Evolutionary conservation across 2,797 vertebrate species (phyloP).

Genomic region (Sebastes hubbsi): DNA sequence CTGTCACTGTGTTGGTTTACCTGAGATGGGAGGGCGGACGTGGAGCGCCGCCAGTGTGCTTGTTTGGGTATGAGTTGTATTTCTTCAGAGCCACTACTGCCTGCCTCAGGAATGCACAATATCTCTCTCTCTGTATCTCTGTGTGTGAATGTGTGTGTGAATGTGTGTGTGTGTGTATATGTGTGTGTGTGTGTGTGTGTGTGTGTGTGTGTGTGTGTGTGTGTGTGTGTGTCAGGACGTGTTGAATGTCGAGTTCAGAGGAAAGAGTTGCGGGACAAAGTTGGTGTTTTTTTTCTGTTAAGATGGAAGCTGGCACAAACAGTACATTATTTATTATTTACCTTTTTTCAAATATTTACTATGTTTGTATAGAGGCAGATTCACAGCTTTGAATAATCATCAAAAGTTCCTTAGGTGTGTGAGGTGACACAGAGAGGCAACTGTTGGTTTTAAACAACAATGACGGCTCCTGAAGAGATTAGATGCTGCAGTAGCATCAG

Average conservation of each 20-base stretch:
- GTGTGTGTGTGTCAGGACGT: slow-evolving; percentile 5
- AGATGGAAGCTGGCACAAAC: background rate
- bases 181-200: background rate
- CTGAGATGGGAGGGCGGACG: slow-evolving; percentile 20
- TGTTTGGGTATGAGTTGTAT: slow-evolving; percentile 45
- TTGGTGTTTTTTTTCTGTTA: background rate
- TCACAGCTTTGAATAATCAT: background rate
- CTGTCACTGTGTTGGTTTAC: slow-evolving; percentile 47
- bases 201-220: background rate
- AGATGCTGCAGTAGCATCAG: too few species aligned
- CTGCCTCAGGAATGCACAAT: slow-evolving; percentile 45
- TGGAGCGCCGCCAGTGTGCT: background rate
- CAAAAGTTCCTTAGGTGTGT: background rate
- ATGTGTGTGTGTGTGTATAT: background rate
- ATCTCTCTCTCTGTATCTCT: background rate
- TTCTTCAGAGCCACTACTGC: slow-evolving; percentile 11
- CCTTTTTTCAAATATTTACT: background rate
- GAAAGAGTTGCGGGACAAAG: background rate
- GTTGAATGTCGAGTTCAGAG: slow-evolving; percentile 27
- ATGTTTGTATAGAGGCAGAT: background rate
- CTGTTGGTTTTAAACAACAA: too few species aligned
- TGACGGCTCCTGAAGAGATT: too few species aligned
- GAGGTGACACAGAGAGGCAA: too few species aligned
- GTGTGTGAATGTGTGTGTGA: background rate
- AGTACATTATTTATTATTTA: background rate